phyloP scores from a whole-genome alignment of 23 tunicate genomes.

The Botrylloides violaceus region DNA sequence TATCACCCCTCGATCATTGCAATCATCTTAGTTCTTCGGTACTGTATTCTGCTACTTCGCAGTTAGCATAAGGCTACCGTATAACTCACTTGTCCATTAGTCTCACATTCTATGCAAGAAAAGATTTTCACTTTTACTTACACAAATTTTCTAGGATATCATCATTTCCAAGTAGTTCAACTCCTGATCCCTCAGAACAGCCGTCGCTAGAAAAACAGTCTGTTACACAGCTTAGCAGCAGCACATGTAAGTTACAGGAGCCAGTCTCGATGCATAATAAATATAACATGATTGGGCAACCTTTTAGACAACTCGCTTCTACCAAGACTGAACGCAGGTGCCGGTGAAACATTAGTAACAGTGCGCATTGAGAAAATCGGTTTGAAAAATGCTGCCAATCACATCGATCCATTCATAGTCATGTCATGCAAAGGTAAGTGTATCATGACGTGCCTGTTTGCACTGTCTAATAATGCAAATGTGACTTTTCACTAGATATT shows the following conservation, averaged over 20 bases:
- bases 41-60: no score
- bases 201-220: neutral
- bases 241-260: neutral
- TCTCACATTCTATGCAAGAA: no score
- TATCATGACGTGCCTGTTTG: neutral
- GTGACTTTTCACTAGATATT: constrained; percentile 20
- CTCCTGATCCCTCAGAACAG: neutral
- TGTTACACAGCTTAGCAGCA: neutral
- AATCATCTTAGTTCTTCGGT: no score
- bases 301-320: constrained; percentile 50
- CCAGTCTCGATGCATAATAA: neutral
- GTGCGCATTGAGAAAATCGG: constrained; percentile 74
- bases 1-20: no score
- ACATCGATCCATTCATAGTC: constrained; percentile 57
- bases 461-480: neutral
- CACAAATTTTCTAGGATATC: neutral
- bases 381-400: constrained; percentile 58
- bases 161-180: neutral
- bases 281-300: no score
- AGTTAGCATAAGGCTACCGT: no score
- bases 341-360: constrained; percentile 43
- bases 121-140: no score
- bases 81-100: no score
- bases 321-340: constrained; percentile 45
- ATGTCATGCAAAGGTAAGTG: constrained; percentile 73